phyloP scores from a whole-genome alignment of 92 coral and sea anemone genomes.

The Actinostola sp. region DNA sequence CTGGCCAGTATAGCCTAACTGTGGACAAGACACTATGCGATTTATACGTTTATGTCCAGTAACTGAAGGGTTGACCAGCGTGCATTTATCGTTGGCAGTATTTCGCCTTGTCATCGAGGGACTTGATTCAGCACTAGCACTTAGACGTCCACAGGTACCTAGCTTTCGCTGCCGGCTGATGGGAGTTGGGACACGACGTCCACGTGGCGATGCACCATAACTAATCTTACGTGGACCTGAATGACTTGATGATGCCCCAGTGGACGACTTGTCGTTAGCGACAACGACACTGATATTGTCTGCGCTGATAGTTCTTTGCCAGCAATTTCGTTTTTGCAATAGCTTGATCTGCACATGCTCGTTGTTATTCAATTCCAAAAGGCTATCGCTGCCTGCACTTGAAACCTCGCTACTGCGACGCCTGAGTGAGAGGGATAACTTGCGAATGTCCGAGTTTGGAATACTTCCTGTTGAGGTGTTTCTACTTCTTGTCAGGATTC shows the following conservation, averaged over 20 bases:
- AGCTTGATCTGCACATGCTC: background rate
- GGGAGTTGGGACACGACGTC: background rate
- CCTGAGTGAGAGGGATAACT: background rate
- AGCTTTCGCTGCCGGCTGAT: background rate
- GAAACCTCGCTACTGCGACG: background rate
- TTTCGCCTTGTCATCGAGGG: background rate
- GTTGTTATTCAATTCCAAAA: background rate
- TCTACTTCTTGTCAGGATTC: constrained; percentile 8
- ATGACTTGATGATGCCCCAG: background rate
- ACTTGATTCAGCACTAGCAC: constrained; percentile 1
- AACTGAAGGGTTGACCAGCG: background rate
- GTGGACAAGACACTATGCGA: constrained; percentile 10
- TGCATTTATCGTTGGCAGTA: background rate
- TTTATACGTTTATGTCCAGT: constrained; percentile 5
- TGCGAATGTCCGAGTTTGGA: background rate
- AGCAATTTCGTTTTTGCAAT: constrained; percentile 1
- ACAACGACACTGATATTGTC: background rate
- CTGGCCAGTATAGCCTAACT: no score
- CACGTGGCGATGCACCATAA: background rate
- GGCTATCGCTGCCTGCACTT: background rate
- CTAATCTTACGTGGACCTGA: background rate
- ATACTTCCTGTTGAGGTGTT: constrained; percentile 43
- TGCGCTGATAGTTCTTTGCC: constrained; percentile 3
- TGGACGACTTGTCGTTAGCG: background rate
- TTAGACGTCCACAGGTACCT: no score